A percentile compares a stretch with the other conserved stretches of the same genome.
phyloP scores from a whole-genome alignment of 2,888 invertebrate species.

The Cataglyphis altisquamis region DNA sequence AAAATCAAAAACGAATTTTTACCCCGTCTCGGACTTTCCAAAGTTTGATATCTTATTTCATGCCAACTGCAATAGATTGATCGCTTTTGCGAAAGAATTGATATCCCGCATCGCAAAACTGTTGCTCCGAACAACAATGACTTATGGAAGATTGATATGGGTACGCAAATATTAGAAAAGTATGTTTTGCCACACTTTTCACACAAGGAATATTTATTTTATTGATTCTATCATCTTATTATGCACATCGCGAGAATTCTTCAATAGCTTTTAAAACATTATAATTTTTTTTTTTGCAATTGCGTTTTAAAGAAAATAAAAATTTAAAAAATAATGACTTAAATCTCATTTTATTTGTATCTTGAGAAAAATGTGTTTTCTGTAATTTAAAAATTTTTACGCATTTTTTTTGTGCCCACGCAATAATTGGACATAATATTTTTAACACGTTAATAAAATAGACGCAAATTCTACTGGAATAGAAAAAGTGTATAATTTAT shows the following conservation, averaged over 20 bases:
- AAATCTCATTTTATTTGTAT: neutral
- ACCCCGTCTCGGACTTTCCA: neutral
- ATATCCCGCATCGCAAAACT: slow-evolving; percentile 35
- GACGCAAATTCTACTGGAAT: neutral
- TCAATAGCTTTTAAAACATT: neutral
- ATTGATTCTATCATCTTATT: neutral
- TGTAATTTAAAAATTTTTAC: neutral
- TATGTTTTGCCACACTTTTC: slow-evolving; percentile 3
- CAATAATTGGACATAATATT: neutral
- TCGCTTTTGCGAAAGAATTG: slow-evolving; percentile 47
- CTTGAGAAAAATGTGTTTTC: neutral
- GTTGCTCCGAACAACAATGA: slow-evolving; percentile 46
- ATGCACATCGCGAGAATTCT: neutral
- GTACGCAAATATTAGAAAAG: slow-evolving; percentile 28
- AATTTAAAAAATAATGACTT: neutral
- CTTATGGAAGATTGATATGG: slow-evolving; percentile 49
- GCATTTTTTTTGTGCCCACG: neutral
- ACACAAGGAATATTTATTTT: slow-evolving; percentile 16
- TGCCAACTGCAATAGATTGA: slow-evolving; percentile 35
- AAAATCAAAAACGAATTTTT: slow-evolving; percentile 16
- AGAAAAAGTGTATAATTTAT: neutral
- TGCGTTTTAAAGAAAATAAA: neutral
- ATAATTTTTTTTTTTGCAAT: neutral
- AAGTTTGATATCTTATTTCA: slow-evolving; percentile 48
- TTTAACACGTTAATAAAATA: neutral